Percentiles rank a stretch among this genome's conserved stretches.
Evolutionary conservation across 2,888 invertebrate genomes (phyloP).

Genomic region (Acronicta psi): DNA sequence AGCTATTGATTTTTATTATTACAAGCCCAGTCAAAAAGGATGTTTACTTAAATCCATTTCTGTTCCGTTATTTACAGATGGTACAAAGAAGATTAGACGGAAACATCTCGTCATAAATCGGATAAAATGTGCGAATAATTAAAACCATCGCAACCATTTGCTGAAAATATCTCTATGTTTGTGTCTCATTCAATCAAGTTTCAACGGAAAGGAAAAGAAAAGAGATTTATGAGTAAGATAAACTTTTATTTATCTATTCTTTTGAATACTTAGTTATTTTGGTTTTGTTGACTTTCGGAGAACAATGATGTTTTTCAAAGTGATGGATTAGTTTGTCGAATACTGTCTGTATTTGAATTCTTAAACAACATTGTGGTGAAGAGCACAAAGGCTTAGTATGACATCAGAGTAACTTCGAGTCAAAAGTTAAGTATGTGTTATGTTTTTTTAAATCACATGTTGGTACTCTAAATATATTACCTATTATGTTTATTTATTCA

Average conservation of each 20-base stretch:
- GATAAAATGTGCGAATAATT: conserved; percentile 24
- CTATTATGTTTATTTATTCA: conserved; percentile 76
- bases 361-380: conserved; percentile 11
- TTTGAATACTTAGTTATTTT: conserved; percentile 31
- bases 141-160: conserved; percentile 15
- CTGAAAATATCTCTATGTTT: conserved; percentile 20
- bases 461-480: conserved; percentile 66
- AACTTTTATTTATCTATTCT: conserved; percentile 37
- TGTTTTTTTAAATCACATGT: conserved; percentile 48
- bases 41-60: conserved; percentile 30
- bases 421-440: conserved; percentile 21
- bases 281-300: conserved; percentile 30
- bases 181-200: conserved; percentile 18
- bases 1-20: conserved; percentile 64
- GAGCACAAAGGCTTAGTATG: conserved; percentile 7
- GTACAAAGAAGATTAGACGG: conserved; percentile 17
- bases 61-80: conserved; percentile 23
- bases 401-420: conserved; percentile 18
- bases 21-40: conserved; percentile 31
- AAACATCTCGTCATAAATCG: conserved; percentile 17
- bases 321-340: conserved; percentile 31
- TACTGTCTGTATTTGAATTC: conserved; percentile 16
- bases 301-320: conserved; percentile 19
- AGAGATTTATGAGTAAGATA: conserved; percentile 24
- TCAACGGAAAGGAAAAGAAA: conserved; percentile 23